Evolutionary conservation across 2,888 invertebrate species (phyloP).

Genomic region (Xestia xanthographa): DNA sequence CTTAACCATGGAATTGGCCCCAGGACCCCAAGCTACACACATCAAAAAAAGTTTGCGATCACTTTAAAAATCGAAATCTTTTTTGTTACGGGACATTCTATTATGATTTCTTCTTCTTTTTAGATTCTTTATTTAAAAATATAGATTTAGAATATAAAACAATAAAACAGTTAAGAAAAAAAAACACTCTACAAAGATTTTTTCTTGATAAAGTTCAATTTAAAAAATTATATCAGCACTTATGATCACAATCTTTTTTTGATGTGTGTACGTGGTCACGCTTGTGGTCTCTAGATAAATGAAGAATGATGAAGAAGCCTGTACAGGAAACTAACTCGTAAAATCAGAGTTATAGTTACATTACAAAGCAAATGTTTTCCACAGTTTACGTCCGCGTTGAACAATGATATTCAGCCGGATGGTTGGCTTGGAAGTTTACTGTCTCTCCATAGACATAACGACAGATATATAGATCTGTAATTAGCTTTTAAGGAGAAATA

Average conservation of each 20-base stretch:
- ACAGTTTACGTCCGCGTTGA: slow-evolving; percentile 78
- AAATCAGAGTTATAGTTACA: neutral
- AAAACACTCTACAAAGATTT: too few species aligned
- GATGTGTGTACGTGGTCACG: too few species aligned
- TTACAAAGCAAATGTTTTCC: slow-evolving; percentile 71
- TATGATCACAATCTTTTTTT: too few species aligned
- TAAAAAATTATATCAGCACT: too few species aligned
- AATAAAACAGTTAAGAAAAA: too few species aligned
- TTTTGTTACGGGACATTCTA: too few species aligned
- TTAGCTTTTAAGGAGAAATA: slow-evolving; percentile 57
- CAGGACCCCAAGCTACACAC: neutral
- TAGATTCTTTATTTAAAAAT: too few species aligned
- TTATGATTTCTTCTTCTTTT: too few species aligned
- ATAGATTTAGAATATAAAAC: too few species aligned
- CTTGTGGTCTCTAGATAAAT: neutral
- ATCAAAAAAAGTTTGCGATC: too few species aligned
- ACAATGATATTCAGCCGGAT: slow-evolving; percentile 69
- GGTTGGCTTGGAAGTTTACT: slow-evolving; percentile 79
- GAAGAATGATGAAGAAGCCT: neutral
- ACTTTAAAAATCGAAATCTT: too few species aligned
- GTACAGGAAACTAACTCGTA: neutral
- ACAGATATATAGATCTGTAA: slow-evolving; percentile 65
- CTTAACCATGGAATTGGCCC: neutral
- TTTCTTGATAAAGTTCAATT: too few species aligned
- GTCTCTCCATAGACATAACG: slow-evolving; percentile 70